A percentile compares a stretch with the other conserved stretches of the same genome.
phyloP scores from a whole-genome alignment of 1,140 invertebrate species.

The Ditylenchus dipsaci region DNA sequence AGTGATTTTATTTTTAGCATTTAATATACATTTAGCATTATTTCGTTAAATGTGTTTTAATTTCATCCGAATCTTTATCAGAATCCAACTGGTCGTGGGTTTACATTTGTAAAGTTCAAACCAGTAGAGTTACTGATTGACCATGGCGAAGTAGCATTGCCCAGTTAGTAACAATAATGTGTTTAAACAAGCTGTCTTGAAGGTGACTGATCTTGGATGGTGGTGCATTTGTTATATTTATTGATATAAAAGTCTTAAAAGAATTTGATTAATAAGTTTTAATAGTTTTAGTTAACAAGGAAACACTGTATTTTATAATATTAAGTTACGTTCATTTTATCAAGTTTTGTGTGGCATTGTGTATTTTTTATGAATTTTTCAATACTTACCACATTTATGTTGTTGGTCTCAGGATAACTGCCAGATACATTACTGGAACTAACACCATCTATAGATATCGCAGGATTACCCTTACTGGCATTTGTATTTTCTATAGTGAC shows the following conservation, averaged over 20 bases:
- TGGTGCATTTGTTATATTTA: neutral
- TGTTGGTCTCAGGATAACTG: slow-evolving; percentile 4
- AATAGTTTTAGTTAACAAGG: no score
- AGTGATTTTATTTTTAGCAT: no score
- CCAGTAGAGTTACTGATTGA: neutral
- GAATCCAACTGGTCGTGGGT: neutral
- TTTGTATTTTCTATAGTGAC: slow-evolving; percentile 8
- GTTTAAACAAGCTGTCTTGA: slow-evolving; percentile 6
- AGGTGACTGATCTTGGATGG: slow-evolving; percentile 10
- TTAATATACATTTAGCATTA: no score
- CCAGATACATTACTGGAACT: neutral
- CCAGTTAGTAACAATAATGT: neutral
- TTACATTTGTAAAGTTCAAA: slow-evolving; percentile 6
- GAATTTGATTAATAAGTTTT: neutral
- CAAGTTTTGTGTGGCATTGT: no score
- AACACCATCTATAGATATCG: neutral
- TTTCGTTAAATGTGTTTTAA: no score
- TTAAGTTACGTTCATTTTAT: no score
- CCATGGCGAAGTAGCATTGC: slow-evolving; percentile 4
- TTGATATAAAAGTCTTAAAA: neutral
- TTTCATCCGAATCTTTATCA: no score
- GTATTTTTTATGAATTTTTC: no score
- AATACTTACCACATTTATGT: slow-evolving; percentile 2
- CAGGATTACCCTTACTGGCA: neutral
- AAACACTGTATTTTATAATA: no score